Conservation (phyloP, 1,140 invertebrate genomes). For the Philopotamus ludificatus region DNA sequence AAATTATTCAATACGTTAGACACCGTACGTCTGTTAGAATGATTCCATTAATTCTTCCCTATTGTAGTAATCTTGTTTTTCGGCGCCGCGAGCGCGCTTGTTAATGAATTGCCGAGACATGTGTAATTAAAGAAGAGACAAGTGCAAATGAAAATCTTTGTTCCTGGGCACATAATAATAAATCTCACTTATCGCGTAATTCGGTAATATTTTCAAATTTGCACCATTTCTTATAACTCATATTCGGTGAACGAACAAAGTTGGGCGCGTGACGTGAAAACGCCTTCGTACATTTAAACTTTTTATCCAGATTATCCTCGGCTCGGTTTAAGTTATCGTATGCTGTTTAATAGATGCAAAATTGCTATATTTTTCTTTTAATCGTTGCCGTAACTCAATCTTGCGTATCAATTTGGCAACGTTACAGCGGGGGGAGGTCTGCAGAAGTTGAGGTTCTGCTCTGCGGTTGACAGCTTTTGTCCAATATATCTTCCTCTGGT, state of each 20-base stretch:
- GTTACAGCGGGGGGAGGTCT: neutral
- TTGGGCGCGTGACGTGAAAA: conserved; percentile 1
- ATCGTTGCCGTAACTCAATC: neutral
- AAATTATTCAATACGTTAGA: too few species aligned
- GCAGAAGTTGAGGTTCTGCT: neutral
- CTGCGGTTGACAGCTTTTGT: conserved; percentile 7
- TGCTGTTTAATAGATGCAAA: neutral
- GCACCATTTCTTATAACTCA: neutral
- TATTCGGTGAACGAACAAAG: neutral
- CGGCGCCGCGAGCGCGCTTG: too few species aligned
- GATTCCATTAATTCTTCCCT: too few species aligned
- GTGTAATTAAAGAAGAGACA: too few species aligned
- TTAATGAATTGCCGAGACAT: too few species aligned
- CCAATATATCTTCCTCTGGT: conserved; percentile 11
- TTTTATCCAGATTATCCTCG: neutral
- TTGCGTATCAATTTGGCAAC: conserved; percentile 4
- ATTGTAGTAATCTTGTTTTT: too few species aligned
- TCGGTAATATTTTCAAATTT: conserved; percentile 3
- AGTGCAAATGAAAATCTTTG: too few species aligned
- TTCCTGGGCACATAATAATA: too few species aligned
- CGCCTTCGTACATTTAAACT: neutral
- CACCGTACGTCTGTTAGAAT: too few species aligned
- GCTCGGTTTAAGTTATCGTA: neutral
- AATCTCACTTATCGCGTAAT: conserved; percentile 9
- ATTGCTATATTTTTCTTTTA: neutral